Evolutionary conservation across 2,113 vertebrate genomes (phyloP).

Genomic region (Patagioenas fasciata): DNA sequence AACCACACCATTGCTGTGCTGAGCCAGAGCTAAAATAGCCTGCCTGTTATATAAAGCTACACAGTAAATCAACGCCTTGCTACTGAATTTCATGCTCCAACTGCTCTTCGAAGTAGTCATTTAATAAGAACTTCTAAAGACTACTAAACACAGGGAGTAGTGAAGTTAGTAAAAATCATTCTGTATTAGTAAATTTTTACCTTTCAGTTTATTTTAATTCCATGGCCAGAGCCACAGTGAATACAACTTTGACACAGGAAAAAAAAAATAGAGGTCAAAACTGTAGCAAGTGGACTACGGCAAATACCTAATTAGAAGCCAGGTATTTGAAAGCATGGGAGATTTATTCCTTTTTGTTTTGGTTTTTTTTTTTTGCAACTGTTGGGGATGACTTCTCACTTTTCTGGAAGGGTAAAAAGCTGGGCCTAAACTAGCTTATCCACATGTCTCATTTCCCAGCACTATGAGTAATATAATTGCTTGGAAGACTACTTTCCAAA

Average conservation of each 20-base stretch:
- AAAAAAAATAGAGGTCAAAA: neutral
- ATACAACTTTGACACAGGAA: neutral
- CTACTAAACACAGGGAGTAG: neutral
- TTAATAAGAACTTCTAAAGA: slow-evolving; percentile 6
- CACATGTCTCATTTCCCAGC: neutral
- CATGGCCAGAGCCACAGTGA: neutral
- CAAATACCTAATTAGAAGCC: neutral
- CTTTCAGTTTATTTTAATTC: neutral
- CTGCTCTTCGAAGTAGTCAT: neutral
- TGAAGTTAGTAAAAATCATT: neutral
- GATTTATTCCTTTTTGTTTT: neutral
- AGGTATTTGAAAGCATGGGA: neutral
- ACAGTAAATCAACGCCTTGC: slow-evolving; percentile 33
- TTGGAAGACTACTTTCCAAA: neutral
- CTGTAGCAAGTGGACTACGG: neutral
- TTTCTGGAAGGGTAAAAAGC: neutral
- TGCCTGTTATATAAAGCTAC: slow-evolving; percentile 51
- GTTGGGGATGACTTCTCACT: neutral
- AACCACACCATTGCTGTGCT: neutral
- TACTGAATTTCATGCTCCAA: slow-evolving; percentile 44
- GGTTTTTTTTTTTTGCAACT: neutral
- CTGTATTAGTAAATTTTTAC: neutral
- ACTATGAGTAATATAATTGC: neutral
- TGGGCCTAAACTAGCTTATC: neutral
- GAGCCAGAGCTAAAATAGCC: slow-evolving; percentile 43